Evolutionary conservation across 2,888 invertebrate species (phyloP).

Genomic region (Taphrorychus bicolor): DNA sequence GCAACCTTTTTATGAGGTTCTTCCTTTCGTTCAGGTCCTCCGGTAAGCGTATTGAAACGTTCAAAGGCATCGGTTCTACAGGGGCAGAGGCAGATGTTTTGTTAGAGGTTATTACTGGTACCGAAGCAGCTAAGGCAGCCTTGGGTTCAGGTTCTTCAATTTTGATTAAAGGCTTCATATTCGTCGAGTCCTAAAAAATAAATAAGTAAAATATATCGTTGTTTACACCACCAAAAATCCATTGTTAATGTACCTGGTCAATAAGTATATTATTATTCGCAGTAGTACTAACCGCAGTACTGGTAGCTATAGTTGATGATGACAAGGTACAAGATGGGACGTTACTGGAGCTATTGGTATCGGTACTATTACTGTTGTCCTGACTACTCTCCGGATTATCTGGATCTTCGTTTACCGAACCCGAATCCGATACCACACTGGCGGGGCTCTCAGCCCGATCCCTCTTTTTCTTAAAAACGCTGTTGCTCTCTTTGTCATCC

Average conservation of each 20-base stretch:
- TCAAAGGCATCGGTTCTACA: constrained; percentile 53
- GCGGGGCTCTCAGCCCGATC: constrained; percentile 72
- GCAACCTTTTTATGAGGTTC: constrained; percentile 56
- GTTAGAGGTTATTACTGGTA: constrained; percentile 49
- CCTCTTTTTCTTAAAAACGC: constrained; percentile 61
- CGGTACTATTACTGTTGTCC: constrained; percentile 17
- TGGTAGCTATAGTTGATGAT: constrained; percentile 9
- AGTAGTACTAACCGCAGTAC: constrained; percentile 23
- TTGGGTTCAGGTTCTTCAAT: constrained; percentile 25
- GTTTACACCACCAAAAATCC: too few relatives aligned
- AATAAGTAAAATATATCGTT: too few relatives aligned
- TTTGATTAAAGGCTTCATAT: constrained; percentile 16
- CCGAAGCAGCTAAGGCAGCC: constrained; percentile 40
- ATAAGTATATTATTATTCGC: constrained; percentile 1
- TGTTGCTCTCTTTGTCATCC: constrained; percentile 60
- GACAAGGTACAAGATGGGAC: neutral
- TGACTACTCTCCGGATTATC: constrained; percentile 33
- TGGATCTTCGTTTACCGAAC: constrained; percentile 76
- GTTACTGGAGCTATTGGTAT: neutral
- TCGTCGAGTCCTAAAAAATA: too few relatives aligned
- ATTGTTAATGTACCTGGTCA: too few relatives aligned
- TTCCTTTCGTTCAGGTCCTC: constrained; percentile 59
- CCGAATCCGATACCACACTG: constrained; percentile 85
- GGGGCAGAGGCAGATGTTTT: constrained; percentile 42
- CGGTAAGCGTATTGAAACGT: constrained; percentile 58